Evolutionary conservation across 2,888 invertebrate genomes (phyloP).

Genomic region (Stenoptilia bipunctidactyla): DNA sequence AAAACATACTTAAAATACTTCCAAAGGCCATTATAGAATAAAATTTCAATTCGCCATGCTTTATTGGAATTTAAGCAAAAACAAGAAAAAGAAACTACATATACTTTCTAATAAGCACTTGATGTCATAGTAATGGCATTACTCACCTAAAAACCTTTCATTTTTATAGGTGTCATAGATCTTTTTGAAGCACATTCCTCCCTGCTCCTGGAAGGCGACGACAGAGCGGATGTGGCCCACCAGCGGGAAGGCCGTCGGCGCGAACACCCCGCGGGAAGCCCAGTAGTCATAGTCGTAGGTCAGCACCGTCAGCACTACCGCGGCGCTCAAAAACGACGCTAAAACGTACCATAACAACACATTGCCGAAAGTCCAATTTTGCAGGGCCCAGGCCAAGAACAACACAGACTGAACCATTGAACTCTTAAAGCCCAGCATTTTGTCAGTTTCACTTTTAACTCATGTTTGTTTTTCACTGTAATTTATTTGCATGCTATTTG

Average conservation of each 20-base stretch:
- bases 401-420: slow-evolving; percentile 32
- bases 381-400: slow-evolving; percentile 31
- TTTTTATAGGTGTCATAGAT: slow-evolving; percentile 49
- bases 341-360: slow-evolving; percentile 32
- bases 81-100: too few species aligned
- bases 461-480: slow-evolving; percentile 21
- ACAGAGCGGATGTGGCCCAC: slow-evolving; percentile 54
- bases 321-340: slow-evolving; percentile 22
- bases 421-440: slow-evolving; percentile 56
- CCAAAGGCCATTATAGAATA: too few species aligned
- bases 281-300: slow-evolving; percentile 61
- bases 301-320: slow-evolving; percentile 29
- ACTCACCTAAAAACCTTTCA: slow-evolving; percentile 49
- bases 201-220: slow-evolving; percentile 52
- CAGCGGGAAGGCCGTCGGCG: slow-evolving; percentile 49
- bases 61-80: too few species aligned
- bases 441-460: slow-evolving; percentile 20
- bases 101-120: too few species aligned
- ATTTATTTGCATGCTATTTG: too few species aligned
- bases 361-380: slow-evolving; percentile 38
- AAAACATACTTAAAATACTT: too few species aligned
- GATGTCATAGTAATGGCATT: too few species aligned
- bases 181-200: slow-evolving; percentile 53
- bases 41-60: too few species aligned
- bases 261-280: slow-evolving; percentile 42